Percentiles rank a stretch among this genome's conserved stretches.
Conservation (phyloP, 2,113 vertebrate genomes). For the Carollia perspicillata region DNA sequence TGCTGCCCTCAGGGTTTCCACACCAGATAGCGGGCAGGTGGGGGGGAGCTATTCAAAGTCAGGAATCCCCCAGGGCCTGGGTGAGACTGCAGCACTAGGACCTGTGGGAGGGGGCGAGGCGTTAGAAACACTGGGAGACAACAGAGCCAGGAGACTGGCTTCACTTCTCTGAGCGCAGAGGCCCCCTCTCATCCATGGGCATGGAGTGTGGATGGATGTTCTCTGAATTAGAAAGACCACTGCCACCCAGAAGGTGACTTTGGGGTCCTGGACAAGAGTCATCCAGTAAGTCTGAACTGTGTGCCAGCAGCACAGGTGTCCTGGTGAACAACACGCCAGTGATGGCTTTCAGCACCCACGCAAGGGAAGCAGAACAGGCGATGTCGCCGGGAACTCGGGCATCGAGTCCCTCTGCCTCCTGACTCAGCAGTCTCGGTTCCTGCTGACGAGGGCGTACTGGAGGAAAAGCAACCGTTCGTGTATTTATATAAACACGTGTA, state of each 20-base stretch:
- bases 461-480: background rate
- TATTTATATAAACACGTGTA: background rate
- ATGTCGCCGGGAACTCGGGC: background rate
- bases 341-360: background rate
- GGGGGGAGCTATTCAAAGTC: background rate
- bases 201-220: background rate
- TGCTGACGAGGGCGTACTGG: background rate
- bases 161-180: background rate
- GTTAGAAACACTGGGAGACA: background rate
- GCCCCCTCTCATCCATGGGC: background rate
- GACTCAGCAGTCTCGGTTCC: background rate
- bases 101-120: background rate
- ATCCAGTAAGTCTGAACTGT: background rate
- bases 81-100: background rate
- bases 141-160: background rate
- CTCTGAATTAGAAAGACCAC: background rate
- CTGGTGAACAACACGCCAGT: background rate
- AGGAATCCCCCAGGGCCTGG: background rate
- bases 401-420: background rate
- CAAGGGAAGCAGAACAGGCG: background rate
- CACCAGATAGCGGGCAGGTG: background rate
- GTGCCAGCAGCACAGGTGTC: background rate
- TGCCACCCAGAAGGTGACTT: background rate
- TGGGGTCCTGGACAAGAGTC: background rate
- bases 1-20: background rate